Base-by-base conservation (phyloP, 2,888 invertebrate genomes). In the Hesperia comma region DNA sequence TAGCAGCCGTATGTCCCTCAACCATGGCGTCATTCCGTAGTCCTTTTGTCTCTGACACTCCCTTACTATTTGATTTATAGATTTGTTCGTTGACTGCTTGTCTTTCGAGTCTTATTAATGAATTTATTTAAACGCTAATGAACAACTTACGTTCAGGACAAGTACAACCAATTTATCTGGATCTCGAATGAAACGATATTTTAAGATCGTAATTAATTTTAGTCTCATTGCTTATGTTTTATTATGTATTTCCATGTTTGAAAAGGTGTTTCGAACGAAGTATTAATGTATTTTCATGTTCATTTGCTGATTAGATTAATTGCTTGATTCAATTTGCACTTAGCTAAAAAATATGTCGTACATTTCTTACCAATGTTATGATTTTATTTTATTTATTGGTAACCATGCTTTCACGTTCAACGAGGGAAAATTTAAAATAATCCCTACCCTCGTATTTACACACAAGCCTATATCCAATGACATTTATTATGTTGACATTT, bases 81-180 rank as follows among this genome's bases (percentile, higher is more conserved):
- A 88, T 86, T 85, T 83, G 79, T 85, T 78, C 90, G 90, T 85
- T 87, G 89, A 90, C 87, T 87, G 83, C 84, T 85, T 88, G 90
- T 91, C 90, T 88, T 86, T 79, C 77, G 78, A 77, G 79, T 82
- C 86, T 90, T 90, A 92, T 92, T 92, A 92, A 92, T 92, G 91
- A 92, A 90, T 92, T 91, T 90, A 92, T 92, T 92, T 90, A 87
- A 92, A 90, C 88, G 84, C 86, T 92, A 92, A 92, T 92, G 92
- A 92, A 92, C 89, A 87, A 91, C 83, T 87, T 85, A 81, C 89
- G 86, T 87, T 90, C 77, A 77, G 79, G 85, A 90, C 91, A 92
- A 92, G 92, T 91, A 85, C 85, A 88, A 85, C 85, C 82, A 86
- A 88, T 87, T 87, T 86, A 91, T 90, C 85, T 89, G 82, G 80